Base-by-base conservation (phyloP, 2,113 vertebrate species). In the Hippocampus barbouri region DNA sequence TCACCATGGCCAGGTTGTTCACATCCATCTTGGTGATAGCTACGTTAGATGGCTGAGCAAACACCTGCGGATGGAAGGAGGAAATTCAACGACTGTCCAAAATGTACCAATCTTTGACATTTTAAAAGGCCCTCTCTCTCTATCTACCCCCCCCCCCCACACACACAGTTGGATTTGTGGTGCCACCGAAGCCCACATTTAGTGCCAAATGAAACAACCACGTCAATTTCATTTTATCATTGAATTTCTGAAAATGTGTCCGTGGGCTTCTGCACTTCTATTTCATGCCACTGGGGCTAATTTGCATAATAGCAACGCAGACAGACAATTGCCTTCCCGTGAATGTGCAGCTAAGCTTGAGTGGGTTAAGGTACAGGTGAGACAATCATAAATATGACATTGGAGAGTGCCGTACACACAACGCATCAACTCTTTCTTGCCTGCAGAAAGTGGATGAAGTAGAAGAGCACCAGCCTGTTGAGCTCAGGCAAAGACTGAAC, bases 1-100 rank as follows among this genome's bases (percentile, higher is more conserved):
- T 96, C 72, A 96, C 95, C 95, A 96, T 96, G 76, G 95, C 95
- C 84, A 96, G 86, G 89, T 96, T 96, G 86, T 96, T 96, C 76
- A 96, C 95, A 30, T 96, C 95, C 95, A 96, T 96, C 88, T 96
- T 96, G 6, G 95, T 96, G 66, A 94, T 91, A 8, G 94, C 92
- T 71, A 96, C 95, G 1, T 96, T 96, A 20, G 91, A 87, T 0
- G 95, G 95, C 86, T 95, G 95, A 74, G 95, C 94, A 73, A 96
- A 96, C 56, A 96, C 93, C 95, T 96, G 79, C 34, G 75, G 68
- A 73, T 49, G 41, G 0, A 23, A 61, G 23, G 4, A 38, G n/a
- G 20, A 14, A 41, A 2, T 75, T 30, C 71, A 66, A n/a, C 65
- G 25, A 53, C 18, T 41, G 70, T 80, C 57, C 66, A 43, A 65